Conservation (phyloP, 2,888 invertebrate species). For the Cheilosia pagana region DNA sequence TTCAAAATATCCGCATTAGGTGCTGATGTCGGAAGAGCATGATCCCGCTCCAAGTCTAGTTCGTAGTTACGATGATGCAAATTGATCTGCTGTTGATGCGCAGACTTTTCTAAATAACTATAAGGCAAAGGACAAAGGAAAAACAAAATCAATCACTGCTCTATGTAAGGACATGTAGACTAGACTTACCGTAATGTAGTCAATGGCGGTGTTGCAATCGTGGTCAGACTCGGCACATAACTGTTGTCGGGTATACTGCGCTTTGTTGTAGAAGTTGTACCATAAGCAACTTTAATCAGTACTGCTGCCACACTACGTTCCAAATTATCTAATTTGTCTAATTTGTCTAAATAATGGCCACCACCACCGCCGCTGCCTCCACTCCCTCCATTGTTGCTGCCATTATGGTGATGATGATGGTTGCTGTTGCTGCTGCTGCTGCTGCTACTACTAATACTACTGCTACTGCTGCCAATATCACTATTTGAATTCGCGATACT, state of each 20-base stretch:
- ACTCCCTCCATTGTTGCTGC: constrained; percentile 56
- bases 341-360: constrained; percentile 85
- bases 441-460: constrained; percentile 53
- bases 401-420: constrained; percentile 54
- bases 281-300: constrained; percentile 88
- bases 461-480: constrained; percentile 56
- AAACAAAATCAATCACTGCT: background rate
- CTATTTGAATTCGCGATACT: constrained; percentile 62
- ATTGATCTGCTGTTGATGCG: constrained; percentile 81
- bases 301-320: constrained; percentile 88
- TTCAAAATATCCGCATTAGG: constrained; percentile 91
- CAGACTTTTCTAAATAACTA: constrained; percentile 80
- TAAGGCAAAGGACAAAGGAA: constrained; percentile 21
- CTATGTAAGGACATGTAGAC: background rate
- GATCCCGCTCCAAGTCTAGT: constrained; percentile 89
- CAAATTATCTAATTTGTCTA: constrained; percentile 83
- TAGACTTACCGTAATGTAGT: constrained; percentile 85
- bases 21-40: constrained; percentile 89
- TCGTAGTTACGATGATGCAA: constrained; percentile 85
- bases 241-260: constrained; percentile 87
- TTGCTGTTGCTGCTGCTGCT: constrained; percentile 44
- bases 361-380: constrained; percentile 75
- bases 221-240: constrained; percentile 86
- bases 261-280: constrained; percentile 87
- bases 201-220: constrained; percentile 86